phyloP scores from a whole-genome alignment of 2,888 invertebrate species.

The Parapristionchus giblindavisi region DNA sequence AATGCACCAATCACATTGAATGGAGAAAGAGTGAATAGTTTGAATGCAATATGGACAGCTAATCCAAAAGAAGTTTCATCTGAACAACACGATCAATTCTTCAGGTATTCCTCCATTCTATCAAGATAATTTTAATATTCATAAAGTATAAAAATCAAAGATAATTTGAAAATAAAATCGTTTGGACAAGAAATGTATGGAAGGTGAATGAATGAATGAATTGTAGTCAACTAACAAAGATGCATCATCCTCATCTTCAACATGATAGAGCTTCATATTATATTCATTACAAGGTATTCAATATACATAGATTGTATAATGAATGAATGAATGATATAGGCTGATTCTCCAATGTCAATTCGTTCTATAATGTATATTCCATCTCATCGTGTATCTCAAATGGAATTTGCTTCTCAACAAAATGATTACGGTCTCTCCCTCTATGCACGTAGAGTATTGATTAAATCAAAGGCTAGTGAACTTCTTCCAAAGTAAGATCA shows the following conservation, averaged over 20 bases:
- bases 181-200: too few species aligned
- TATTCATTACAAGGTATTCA: constrained; percentile 37
- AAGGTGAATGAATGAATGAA: too few species aligned
- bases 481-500: constrained; percentile 55
- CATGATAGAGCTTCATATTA: constrained; percentile 42
- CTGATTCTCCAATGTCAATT: constrained; percentile 90
- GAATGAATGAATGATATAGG: constrained; percentile 69
- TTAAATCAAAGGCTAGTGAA: constrained; percentile 75
- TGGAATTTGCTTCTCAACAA: constrained; percentile 79
- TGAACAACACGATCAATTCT: constrained; percentile 91
- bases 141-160: too few species aligned
- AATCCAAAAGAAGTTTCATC: constrained; percentile 86
- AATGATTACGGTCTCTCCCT: constrained; percentile 85
- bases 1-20: constrained; percentile 91
- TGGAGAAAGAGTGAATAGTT: constrained; percentile 84
- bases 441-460: constrained; percentile 83
- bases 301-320: not conserved
- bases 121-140: too few species aligned
- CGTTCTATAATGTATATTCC: constrained; percentile 91
- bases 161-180: too few species aligned
- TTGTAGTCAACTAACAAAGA: constrained; percentile 49
- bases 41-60: constrained; percentile 81
- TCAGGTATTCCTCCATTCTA: too few species aligned
- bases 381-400: constrained; percentile 87
- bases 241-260: constrained; percentile 51